Conservation (phyloP, 2,113 vertebrate genomes). For the Otis tarda region DNA sequence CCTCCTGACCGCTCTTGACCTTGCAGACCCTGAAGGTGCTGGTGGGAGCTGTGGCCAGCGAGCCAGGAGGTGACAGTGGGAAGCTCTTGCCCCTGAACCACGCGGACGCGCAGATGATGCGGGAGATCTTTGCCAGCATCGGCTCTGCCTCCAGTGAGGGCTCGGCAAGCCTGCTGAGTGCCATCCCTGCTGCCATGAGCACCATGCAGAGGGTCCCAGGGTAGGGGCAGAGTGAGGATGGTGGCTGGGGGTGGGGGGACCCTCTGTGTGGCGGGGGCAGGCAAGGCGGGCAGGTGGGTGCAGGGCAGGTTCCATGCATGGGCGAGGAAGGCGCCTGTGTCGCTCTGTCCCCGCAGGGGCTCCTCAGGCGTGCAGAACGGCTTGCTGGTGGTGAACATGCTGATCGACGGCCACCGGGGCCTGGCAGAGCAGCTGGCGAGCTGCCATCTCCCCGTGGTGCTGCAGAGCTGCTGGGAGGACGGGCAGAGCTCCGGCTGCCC, state of each 20-base stretch:
- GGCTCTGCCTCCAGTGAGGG: conserved; percentile 86
- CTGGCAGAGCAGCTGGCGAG: conserved; percentile 88
- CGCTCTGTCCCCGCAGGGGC: conserved; percentile 70
- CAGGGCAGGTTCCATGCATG: neutral
- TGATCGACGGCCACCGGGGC: conserved; percentile 86
- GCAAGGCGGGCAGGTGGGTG: neutral
- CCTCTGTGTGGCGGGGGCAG: fast-evolving
- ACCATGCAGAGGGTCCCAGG: conserved; percentile 84
- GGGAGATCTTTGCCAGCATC: conserved; percentile 95
- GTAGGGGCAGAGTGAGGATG: conserved; percentile 52
- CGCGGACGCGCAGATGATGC: conserved; percentile 86
- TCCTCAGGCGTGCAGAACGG: conserved; percentile 83
- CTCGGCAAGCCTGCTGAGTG: conserved; percentile 79
- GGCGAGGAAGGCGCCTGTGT: neutral
- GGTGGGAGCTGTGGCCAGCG: conserved; percentile 83
- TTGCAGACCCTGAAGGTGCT: conserved; percentile 89
- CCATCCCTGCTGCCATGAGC: conserved; percentile 84
- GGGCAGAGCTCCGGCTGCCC: conserved; percentile 57
- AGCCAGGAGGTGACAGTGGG: conserved; percentile 68
- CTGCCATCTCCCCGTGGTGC: conserved; percentile 73
- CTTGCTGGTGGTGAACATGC: conserved; percentile 85
- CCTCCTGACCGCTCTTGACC: neutral
- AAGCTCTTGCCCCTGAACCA: conserved; percentile 72
- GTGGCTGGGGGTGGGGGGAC: neutral
- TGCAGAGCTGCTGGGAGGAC: conserved; percentile 77